phyloP scores from a whole-genome alignment of 1,140 invertebrate genomes.

The Spodoptera frugiperda region DNA sequence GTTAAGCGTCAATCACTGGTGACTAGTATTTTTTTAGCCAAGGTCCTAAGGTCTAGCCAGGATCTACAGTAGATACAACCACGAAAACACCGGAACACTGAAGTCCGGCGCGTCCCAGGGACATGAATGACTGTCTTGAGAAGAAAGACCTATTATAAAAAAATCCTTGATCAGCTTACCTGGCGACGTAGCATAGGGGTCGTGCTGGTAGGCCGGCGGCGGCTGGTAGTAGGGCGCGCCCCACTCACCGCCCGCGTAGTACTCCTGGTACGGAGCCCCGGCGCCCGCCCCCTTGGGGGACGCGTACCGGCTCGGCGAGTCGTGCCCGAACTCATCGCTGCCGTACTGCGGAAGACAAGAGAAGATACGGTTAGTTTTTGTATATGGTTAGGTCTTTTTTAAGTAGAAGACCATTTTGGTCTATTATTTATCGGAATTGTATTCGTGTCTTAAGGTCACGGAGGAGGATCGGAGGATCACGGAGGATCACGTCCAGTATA shows the following conservation, averaged over 20 bases:
- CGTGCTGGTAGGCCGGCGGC: constrained; percentile 86
- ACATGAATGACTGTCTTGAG: no score
- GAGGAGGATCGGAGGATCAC: no score
- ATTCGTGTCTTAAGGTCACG: no score
- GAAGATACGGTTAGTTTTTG: neutral
- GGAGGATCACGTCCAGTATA: no score
- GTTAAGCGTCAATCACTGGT: no score
- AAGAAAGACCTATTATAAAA: no score
- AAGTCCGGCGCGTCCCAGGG: no score
- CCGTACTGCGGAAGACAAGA: constrained; percentile 89
- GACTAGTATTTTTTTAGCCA: no score
- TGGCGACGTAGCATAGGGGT: constrained; percentile 87
- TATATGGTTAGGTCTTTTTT: neutral
- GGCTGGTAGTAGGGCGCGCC: constrained; percentile 85
- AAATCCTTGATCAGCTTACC: constrained; percentile 56
- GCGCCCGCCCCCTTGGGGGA: constrained; percentile 91
- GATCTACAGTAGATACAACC: no score
- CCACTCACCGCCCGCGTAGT: constrained; percentile 86
- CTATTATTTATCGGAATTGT: no score
- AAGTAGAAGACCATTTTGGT: neutral
- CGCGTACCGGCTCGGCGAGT: constrained; percentile 92
- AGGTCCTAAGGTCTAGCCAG: no score
- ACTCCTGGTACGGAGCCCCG: constrained; percentile 83
- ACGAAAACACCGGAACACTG: no score
- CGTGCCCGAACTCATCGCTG: constrained; percentile 94